Evolutionary conservation across 2,797 vertebrate genomes (phyloP).

Genomic region (Siniperca scherzeri): DNA sequence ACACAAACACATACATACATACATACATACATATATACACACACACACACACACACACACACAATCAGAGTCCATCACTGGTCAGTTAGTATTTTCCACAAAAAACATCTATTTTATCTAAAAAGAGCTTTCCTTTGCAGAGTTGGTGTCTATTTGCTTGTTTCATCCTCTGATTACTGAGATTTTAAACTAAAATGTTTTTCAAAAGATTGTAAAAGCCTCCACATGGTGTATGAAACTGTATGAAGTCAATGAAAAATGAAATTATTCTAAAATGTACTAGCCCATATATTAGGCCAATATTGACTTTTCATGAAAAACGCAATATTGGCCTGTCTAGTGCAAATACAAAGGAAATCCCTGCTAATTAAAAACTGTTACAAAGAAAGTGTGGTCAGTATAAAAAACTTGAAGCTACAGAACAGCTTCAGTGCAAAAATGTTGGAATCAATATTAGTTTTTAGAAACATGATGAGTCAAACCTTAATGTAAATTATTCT

Average conservation of each 20-base stretch:
- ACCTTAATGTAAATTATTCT: constrained; percentile 26
- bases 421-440: not conserved
- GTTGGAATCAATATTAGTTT: not conserved
- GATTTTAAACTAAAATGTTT: not conserved
- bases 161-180: not conserved
- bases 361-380: not conserved
- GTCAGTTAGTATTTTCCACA: constrained; percentile 53
- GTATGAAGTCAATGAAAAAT: not conserved
- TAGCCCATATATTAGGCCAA: not conserved
- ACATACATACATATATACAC: constrained; percentile 12
- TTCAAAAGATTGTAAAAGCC: not conserved
- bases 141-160: not conserved
- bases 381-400: not conserved
- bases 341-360: constrained; percentile 8
- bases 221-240: not conserved
- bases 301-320: not conserved
- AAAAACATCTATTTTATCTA: constrained; percentile 43
- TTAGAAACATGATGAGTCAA: constrained; percentile 25
- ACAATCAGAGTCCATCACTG: constrained; percentile 23
- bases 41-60: constrained; percentile 29
- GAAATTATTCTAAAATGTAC: not conserved
- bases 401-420: not conserved
- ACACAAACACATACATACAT: constrained; percentile 37
- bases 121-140: not conserved
- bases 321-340: not conserved